A percentile compares a stretch with the other conserved stretches of the same genome.
Conservation (phyloP, 2,113 vertebrate genomes). For the Passer domesticus region DNA sequence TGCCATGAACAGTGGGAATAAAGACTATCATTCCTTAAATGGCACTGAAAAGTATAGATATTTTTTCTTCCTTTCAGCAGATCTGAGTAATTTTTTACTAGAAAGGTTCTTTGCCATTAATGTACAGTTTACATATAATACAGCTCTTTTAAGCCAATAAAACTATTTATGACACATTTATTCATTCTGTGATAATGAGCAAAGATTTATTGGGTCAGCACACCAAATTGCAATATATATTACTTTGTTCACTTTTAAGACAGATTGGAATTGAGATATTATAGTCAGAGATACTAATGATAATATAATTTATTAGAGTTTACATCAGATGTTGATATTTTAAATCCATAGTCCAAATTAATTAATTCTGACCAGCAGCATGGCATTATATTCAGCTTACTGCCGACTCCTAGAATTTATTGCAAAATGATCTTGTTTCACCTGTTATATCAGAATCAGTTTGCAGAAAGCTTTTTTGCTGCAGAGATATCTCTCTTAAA, state of each 20-base stretch:
- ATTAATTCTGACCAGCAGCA: slow-evolving; percentile 11
- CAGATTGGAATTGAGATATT: not conserved
- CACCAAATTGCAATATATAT: not conserved
- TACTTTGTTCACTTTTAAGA: not conserved
- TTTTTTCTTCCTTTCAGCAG: not conserved
- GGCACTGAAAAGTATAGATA: not conserved
- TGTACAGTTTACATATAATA: not conserved
- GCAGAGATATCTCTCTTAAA: not conserved
- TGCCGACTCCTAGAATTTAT: not conserved
- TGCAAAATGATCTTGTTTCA: slow-evolving; percentile 1
- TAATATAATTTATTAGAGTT: not conserved
- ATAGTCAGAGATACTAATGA: not conserved
- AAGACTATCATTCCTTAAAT: not conserved
- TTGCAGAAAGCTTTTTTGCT: not conserved
- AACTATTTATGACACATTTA: not conserved
- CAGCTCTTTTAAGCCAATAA: not conserved
- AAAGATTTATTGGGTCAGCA: not conserved
- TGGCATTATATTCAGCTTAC: not conserved
- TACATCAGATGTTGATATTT: slow-evolving; percentile 11
- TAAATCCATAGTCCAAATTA: slow-evolving; percentile 1
- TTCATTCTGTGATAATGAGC: not conserved
- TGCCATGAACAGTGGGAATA: not conserved
- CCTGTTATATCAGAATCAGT: not conserved
- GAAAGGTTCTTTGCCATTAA: not conserved
- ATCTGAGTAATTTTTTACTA: not conserved